phyloP scores from a whole-genome alignment of 2,888 invertebrate species.

The Argyra leucocephala region DNA sequence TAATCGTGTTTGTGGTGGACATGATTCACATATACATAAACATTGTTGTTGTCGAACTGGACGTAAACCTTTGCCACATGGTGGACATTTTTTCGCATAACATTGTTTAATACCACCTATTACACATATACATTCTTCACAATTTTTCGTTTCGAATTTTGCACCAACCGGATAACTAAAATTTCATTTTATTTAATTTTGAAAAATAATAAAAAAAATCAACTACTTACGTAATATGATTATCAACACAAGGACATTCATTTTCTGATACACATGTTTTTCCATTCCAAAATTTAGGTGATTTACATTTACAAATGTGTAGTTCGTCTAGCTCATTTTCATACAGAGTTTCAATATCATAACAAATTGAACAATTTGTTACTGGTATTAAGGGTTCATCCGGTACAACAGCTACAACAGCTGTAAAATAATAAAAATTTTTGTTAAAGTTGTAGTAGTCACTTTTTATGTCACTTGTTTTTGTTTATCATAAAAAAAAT shows the following conservation, averaged over 20 bases:
- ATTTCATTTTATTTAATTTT: neutral
- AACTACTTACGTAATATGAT: constrained; percentile 51
- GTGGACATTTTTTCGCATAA: constrained; percentile 56
- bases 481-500: too few species aligned
- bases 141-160: constrained; percentile 59
- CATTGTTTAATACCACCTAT: constrained; percentile 65
- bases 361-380: constrained; percentile 41
- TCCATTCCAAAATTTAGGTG: constrained; percentile 62
- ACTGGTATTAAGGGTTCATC: constrained; percentile 9
- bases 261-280: constrained; percentile 57
- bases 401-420: constrained; percentile 5
- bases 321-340: constrained; percentile 19
- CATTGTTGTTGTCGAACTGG: constrained; percentile 55
- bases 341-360: constrained; percentile 44
- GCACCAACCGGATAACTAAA: constrained; percentile 62
- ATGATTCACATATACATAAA: constrained; percentile 63
- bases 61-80: constrained; percentile 51
- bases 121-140: constrained; percentile 70
- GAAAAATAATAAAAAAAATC: neutral
- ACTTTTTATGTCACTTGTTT: too few species aligned
- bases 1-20: constrained; percentile 53
- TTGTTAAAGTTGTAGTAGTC: too few species aligned
- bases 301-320: constrained; percentile 49
- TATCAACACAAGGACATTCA: constrained; percentile 70
- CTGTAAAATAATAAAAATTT: neutral